phyloP scores from a whole-genome alignment of 2,113 vertebrate species.

The Vombatus ursinus region DNA sequence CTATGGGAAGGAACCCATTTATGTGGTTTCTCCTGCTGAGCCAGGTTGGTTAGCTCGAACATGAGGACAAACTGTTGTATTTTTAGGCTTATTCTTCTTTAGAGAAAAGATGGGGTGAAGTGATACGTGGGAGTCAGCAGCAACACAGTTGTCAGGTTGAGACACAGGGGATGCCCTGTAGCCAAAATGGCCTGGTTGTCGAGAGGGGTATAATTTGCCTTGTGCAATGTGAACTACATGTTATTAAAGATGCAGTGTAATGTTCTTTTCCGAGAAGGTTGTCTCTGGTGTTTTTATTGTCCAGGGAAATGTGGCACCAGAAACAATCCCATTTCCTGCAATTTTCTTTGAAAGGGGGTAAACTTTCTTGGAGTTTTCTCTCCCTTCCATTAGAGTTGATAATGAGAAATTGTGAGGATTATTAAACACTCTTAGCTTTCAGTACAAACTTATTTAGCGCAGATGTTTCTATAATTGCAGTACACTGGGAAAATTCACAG shows the following conservation, averaged over 20 bases:
- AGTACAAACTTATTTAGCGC: conserved; percentile 63
- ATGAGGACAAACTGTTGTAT: conserved; percentile 48
- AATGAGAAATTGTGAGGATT: conserved; percentile 73
- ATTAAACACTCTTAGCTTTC: conserved; percentile 66
- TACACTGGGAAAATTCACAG: conserved; percentile 75
- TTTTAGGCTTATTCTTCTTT: conserved; percentile 54
- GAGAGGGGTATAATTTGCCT: conserved; percentile 65
- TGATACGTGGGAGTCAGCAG: conserved; percentile 44
- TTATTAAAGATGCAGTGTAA: conserved; percentile 66
- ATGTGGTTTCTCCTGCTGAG: conserved; percentile 29
- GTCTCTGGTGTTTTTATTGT: conserved; percentile 71
- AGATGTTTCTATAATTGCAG: conserved; percentile 74
- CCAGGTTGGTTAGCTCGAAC: conserved; percentile 36
- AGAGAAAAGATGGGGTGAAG: conserved; percentile 25
- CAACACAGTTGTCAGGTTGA: conserved; percentile 44
- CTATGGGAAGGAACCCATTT: conserved; percentile 46
- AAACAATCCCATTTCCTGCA: conserved; percentile 59
- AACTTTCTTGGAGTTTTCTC: conserved; percentile 74
- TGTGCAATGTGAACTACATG: conserved; percentile 50
- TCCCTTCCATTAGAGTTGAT: conserved; percentile 64
- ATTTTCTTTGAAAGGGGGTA: conserved; percentile 75
- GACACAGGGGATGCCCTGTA: conserved; percentile 43
- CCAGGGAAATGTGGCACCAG: conserved; percentile 66
- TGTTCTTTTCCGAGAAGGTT: conserved; percentile 70
- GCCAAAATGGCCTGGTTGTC: conserved; percentile 40